phyloP scores from a whole-genome alignment of 2,113 vertebrate genomes.

The Tenrec ecaudatus region DNA sequence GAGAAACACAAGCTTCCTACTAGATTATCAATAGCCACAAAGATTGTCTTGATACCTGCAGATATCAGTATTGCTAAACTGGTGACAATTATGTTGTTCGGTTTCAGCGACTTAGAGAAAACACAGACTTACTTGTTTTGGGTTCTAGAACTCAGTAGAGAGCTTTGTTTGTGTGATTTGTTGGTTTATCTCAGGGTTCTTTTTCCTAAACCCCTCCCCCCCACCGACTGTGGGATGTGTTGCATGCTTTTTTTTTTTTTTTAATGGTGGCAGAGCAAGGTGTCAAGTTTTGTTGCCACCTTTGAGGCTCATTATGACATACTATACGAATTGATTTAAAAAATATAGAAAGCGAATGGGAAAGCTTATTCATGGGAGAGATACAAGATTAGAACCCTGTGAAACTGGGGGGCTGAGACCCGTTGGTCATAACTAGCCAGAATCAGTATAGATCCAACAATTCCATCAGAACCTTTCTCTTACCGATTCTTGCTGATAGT shows the following conservation, averaged over 20 bases:
- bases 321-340: not conserved
- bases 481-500: no score
- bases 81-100: not conserved
- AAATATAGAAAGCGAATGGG: not conserved
- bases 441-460: not conserved
- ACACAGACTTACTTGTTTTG: not conserved
- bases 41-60: not conserved
- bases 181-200: not conserved
- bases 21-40: not conserved
- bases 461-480: not conserved
- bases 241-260: not conserved
- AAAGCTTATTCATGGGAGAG: no score
- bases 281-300: not conserved
- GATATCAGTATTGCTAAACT: not conserved
- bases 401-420: not conserved
- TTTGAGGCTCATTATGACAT: not conserved
- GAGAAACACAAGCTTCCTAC: not conserved
- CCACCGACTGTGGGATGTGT: not conserved
- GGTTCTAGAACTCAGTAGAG: not conserved
- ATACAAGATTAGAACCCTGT: no score
- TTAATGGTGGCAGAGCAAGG: not conserved
- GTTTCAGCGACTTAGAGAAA: not conserved
- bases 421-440: not conserved
- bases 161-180: no score
- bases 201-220: no score